Conservation (phyloP, 2,113 vertebrate genomes). For the Cygnus buccinator region DNA sequence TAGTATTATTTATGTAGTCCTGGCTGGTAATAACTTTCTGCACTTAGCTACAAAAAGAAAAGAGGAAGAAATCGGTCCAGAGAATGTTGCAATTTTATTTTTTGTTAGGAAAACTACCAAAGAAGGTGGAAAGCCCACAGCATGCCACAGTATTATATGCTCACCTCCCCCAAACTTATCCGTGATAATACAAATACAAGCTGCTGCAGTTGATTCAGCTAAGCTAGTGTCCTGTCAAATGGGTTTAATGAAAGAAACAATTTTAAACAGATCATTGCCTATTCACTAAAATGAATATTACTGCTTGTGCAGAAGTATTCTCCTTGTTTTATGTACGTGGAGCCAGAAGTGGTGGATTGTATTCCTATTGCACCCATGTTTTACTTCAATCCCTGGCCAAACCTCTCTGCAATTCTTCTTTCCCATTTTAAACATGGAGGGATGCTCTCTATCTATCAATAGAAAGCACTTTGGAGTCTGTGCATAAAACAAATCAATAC, state of each 20-base stretch:
- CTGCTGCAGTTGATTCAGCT: constrained; percentile 31
- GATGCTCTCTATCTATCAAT: background rate
- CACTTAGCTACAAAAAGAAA: background rate
- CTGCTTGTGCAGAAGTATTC: background rate
- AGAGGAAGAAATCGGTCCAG: background rate
- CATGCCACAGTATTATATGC: background rate
- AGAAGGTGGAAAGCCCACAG: constrained; percentile 10
- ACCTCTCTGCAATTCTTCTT: constrained; percentile 10
- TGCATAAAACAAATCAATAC: constrained; percentile 21
- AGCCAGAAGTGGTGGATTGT: constrained; percentile 10
- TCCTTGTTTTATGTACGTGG: background rate
- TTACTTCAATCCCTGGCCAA: background rate
- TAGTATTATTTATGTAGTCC: background rate
- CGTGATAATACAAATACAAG: background rate
- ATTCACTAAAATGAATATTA: background rate
- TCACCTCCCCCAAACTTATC: background rate
- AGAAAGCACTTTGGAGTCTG: constrained; percentile 17
- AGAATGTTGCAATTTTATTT: background rate
- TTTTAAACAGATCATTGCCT: constrained; percentile 19
- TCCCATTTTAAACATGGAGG: background rate
- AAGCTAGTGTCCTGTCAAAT: background rate
- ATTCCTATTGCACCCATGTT: background rate
- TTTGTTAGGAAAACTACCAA: background rate
- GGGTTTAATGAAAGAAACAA: background rate
- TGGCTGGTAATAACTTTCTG: background rate